phyloP scores from a whole-genome alignment of 2,113 vertebrate genomes.

The Andinoacara biseriatus region DNA sequence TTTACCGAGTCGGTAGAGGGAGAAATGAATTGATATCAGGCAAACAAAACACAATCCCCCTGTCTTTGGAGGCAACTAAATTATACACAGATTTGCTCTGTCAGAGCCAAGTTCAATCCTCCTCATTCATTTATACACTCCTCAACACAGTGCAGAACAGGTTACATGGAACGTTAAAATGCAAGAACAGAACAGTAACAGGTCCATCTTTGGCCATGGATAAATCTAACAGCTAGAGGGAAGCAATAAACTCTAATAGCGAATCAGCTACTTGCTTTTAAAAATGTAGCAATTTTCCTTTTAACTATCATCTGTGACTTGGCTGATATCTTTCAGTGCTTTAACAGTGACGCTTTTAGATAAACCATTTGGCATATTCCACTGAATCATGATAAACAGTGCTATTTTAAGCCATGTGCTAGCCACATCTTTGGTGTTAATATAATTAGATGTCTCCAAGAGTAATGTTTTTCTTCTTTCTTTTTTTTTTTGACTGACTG shows the following conservation, averaged over 20 bases:
- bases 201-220: background rate
- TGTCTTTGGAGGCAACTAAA: conserved; percentile 39
- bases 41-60: conserved; percentile 34
- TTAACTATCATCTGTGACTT: background rate
- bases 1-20: conserved; percentile 66
- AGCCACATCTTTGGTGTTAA: conserved; percentile 65
- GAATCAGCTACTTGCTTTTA: background rate
- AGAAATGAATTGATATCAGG: conserved; percentile 68
- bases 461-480: conserved; percentile 37
- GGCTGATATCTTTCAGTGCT: background rate
- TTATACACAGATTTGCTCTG: conserved; percentile 35
- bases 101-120: conserved; percentile 18
- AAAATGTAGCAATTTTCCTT: background rate
- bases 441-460: conserved; percentile 75
- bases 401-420: conserved; percentile 27
- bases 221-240: no score
- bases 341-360: background rate
- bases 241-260: background rate
- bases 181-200: fast-evolving
- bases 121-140: conserved; percentile 1
- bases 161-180: background rate
- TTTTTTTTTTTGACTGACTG: background rate
- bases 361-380: conserved; percentile 29
- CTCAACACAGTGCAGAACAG: background rate
- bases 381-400: conserved; percentile 47